Conservation (phyloP, 2,888 invertebrate species). For the Stenodera caucasica region DNA sequence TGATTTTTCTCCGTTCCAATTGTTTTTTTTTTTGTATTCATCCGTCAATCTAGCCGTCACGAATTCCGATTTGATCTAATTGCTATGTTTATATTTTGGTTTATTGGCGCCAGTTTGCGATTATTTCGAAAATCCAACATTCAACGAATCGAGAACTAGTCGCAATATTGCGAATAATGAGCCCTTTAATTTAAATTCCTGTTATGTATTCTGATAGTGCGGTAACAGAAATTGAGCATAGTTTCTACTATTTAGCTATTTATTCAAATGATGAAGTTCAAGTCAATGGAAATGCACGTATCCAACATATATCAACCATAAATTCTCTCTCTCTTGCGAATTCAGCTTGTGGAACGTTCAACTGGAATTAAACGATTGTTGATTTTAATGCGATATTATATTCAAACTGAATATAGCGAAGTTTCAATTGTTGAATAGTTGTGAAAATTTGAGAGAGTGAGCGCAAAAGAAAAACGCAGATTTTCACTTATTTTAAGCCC, state of each 20-base stretch:
- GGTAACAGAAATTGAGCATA: conserved; percentile 28
- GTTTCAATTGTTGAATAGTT: neutral
- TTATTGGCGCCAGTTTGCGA: no score
- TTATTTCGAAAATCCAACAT: no score
- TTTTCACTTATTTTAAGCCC: no score
- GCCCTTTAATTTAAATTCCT: conserved; percentile 36
- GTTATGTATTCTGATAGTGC: conserved; percentile 35
- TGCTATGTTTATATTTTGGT: no score
- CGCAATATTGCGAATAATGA: no score
- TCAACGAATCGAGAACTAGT: no score
- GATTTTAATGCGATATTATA: neutral
- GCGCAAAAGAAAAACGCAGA: no score
- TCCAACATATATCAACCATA: conserved; percentile 1
- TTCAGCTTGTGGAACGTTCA: neutral
- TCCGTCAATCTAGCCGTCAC: neutral
- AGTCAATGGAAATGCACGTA: neutral
- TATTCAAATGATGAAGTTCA: conserved; percentile 15
- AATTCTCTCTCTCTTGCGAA: neutral
- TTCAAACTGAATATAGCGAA: neutral
- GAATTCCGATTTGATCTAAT: no score
- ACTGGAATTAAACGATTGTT: neutral
- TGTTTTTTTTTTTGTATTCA: neutral
- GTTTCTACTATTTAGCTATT: conserved; percentile 13
- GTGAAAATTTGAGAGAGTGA: no score
- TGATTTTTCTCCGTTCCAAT: neutral